Percentiles rank a stretch among this genome's conserved stretches.
These are phyloP conservation scores for Camelus dromedarius DNA, from an alignment of 2,113 vertebrate genomes.

Conservation along the genomic window DNA sequence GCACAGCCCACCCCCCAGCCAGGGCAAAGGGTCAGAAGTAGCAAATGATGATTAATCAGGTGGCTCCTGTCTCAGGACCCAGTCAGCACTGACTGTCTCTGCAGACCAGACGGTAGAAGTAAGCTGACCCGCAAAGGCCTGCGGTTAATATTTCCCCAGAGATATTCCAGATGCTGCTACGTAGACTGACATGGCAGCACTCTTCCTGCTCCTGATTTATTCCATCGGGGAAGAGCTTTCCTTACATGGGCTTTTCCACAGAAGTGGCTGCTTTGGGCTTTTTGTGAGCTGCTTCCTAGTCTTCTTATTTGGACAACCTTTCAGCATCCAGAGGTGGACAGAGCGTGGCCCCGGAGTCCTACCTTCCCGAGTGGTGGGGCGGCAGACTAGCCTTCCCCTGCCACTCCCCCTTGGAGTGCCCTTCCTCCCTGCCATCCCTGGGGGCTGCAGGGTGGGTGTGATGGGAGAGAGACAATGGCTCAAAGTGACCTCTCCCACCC, in stretches of 20 bases:
- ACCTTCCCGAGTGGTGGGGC: not conserved
- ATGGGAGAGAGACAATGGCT: not conserved
- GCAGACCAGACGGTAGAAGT: conserved; percentile 60
- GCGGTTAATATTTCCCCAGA: conserved; percentile 71
- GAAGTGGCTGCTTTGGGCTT: not conserved
- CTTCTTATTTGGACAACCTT: not conserved
- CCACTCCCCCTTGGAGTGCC: accelerated
- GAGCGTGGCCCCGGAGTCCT: not conserved
- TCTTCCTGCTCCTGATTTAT: conserved; percentile 60
- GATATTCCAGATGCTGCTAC: conserved; percentile 54
- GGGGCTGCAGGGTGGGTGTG: not conserved
- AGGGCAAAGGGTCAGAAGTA: conserved; percentile 63
- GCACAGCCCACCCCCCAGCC: not conserved
- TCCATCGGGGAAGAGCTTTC: not conserved
- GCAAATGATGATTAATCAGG: conserved; percentile 66
- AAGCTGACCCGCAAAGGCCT: conserved; percentile 58
- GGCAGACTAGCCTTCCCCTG: not conserved
- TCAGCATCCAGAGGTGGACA: accelerated
- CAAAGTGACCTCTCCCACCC: not conserved
- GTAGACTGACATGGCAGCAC: not conserved
- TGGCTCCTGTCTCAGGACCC: conserved; percentile 51
- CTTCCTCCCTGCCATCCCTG: not conserved
- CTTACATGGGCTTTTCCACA: not conserved
- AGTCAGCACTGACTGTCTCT: conserved; percentile 51
- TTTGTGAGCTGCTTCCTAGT: not conserved